Percentiles rank a stretch among this genome's conserved stretches.
These are phyloP conservation scores for Operophtera brumata DNA, from an alignment of 2,888 invertebrate species.

Conservation along the genomic window DNA sequence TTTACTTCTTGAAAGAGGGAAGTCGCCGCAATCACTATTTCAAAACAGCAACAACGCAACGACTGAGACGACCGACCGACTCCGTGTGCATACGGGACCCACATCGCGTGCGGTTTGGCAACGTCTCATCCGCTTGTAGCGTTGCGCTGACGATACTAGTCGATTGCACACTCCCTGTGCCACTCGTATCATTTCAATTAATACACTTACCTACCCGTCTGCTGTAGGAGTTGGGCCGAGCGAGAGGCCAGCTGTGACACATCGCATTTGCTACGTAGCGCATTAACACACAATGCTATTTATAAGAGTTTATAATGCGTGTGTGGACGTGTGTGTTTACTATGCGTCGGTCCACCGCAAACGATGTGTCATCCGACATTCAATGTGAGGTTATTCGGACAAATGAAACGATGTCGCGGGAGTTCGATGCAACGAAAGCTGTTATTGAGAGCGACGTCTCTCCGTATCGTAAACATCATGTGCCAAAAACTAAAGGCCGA, in stretches of 20 bases:
- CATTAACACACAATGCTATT: slow-evolving; percentile 74
- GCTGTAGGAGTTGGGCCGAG: slow-evolving; percentile 47
- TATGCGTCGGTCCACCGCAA: slow-evolving; percentile 67
- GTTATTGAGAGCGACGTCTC: slow-evolving; percentile 15
- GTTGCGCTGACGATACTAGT: slow-evolving; percentile 45
- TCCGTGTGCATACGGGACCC: slow-evolving; percentile 47
- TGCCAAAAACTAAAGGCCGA: slow-evolving; percentile 49
- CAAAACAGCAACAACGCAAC: slow-evolving; percentile 32
- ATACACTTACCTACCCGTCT: slow-evolving; percentile 58
- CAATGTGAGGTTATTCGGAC: slow-evolving; percentile 66
- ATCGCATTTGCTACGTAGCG: slow-evolving; percentile 68
- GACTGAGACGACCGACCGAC: slow-evolving; percentile 44
- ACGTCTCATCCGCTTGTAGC: slow-evolving; percentile 51
- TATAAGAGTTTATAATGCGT: slow-evolving; percentile 62
- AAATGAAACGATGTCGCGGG: slow-evolving; percentile 53
- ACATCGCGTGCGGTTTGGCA: slow-evolving; percentile 58
- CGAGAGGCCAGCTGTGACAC: slow-evolving; percentile 61
- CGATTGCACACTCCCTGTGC: slow-evolving; percentile 54
- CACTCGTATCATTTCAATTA: slow-evolving; percentile 53
- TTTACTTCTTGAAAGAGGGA: slow-evolving; percentile 18
- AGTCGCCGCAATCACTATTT: slow-evolving; percentile 41
- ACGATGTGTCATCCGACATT: slow-evolving; percentile 74
- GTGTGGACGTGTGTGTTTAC: slow-evolving; percentile 74
- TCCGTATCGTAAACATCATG: slow-evolving; percentile 30
- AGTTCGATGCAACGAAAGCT: slow-evolving; percentile 29